Evolutionary conservation across 2,888 invertebrate species (phyloP).

Genomic region (Drosophila recens): DNA sequence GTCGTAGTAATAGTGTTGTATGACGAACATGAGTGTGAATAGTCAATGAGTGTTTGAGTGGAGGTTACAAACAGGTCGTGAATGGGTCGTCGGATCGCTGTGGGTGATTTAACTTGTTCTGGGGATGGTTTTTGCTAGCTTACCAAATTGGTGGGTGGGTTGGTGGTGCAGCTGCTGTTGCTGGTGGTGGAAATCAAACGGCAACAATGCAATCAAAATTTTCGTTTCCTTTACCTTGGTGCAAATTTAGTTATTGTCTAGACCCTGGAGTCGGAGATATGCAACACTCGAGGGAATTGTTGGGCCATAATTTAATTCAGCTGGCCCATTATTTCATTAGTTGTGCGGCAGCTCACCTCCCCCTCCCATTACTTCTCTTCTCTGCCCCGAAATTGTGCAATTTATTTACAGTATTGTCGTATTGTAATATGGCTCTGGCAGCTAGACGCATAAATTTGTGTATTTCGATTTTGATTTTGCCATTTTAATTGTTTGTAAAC

Average conservation of each 20-base stretch:
- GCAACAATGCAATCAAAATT: conserved; percentile 81
- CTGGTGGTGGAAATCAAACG: conserved; percentile 75
- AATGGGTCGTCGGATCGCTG: conserved; percentile 31
- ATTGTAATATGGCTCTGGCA: conserved; percentile 62
- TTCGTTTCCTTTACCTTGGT: conserved; percentile 65
- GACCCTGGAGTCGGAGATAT: conserved; percentile 40
- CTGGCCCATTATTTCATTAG: conserved; percentile 77
- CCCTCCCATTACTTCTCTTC: not conserved
- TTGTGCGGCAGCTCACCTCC: conserved; percentile 25
- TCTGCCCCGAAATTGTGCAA: conserved; percentile 47
- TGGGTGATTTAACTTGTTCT: conserved; percentile 27
- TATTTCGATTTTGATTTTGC: conserved; percentile 79
- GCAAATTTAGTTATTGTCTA: conserved; percentile 80
- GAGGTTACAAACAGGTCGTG: conserved; percentile 35
- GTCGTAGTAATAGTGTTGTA: conserved; percentile 19
- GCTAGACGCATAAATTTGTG: conserved; percentile 78
- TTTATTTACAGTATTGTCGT: conserved; percentile 61
- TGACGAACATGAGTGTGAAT: conserved; percentile 80
- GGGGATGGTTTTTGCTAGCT: conserved; percentile 26
- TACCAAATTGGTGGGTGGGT: conserved; percentile 26
- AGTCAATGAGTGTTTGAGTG: conserved; percentile 72
- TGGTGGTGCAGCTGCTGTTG: conserved; percentile 12
- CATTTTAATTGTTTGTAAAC: conserved; percentile 77
- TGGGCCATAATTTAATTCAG: conserved; percentile 74
- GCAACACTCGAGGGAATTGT: conserved; percentile 63